Conservation (phyloP, 2,888 invertebrate species). For the Alloplasta piceator region DNA sequence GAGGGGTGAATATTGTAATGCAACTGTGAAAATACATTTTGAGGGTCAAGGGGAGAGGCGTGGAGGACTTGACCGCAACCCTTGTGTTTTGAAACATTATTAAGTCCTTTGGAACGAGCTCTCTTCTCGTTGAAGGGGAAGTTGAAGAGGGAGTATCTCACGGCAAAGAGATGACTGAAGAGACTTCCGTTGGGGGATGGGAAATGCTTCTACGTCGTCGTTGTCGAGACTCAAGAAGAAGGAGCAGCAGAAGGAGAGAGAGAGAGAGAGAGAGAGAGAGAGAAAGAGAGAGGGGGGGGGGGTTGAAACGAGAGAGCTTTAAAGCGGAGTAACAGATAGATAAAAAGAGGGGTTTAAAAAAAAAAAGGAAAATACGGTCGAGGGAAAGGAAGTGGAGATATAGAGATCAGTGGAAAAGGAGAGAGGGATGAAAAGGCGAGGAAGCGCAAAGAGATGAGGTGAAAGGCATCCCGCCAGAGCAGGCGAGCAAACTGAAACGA, state of each 20-base stretch:
- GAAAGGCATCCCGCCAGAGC: conserved; percentile 52
- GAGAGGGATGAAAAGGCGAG: conserved; percentile 46
- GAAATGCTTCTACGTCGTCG: conserved; percentile 42
- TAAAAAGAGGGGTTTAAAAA: conserved; percentile 47
- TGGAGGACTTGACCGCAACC: conserved; percentile 75
- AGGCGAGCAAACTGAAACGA: conserved; percentile 68
- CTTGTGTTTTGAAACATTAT: conserved; percentile 79
- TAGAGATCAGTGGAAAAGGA: conserved; percentile 37
- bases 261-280: not conserved
- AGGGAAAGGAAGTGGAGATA: not conserved
- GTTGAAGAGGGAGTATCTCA: conserved; percentile 35
- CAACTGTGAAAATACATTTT: conserved; percentile 10
- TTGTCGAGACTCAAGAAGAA: conserved; percentile 48
- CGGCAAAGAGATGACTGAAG: conserved; percentile 42
- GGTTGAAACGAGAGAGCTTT: conserved; percentile 59
- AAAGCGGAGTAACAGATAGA: conserved; percentile 42
- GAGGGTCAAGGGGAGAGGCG: not conserved
- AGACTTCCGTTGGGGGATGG: conserved; percentile 13
- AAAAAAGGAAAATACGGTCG: conserved; percentile 43
- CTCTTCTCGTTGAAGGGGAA: conserved; percentile 46
- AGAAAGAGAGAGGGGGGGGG: conserved; percentile 6
- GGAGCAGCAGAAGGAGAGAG: too few relatives aligned
- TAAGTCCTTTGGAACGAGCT: conserved; percentile 76
- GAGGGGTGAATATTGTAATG: too few relatives aligned
- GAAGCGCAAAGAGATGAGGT: conserved; percentile 55